Base-by-base conservation (phyloP, 30 jellyfish, hydroid and myxozoan species). In the Pelagia noctiluca region DNA sequence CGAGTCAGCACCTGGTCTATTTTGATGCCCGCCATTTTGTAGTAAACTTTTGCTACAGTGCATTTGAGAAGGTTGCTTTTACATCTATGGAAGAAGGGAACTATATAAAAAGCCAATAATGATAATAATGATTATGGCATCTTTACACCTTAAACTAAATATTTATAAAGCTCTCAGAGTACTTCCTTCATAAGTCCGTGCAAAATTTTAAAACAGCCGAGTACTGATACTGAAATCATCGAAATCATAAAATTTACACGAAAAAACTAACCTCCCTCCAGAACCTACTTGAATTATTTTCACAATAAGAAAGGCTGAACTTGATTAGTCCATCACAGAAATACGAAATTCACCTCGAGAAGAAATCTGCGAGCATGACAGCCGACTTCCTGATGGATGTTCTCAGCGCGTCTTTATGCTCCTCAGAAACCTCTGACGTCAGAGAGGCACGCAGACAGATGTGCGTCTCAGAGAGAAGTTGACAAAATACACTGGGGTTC, bases 401-500 rank as follows among this genome's bases (percentile, higher is more conserved):
- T n/a, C 35, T 57, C 52, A 72, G 70, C 13, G 8, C 61, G 16
- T 54, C 80, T n/a, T 62, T 50, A 23, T 50, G 75, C 1, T 75
- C 84, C 18, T 21, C 34, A 28, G 78, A 12, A n/a, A 50, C 29
- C 13, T 80, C 90, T 19, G 75, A 62, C 19, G 63, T 46, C 84
- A 86, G 50, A 23, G 78, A 86, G 16, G 84, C 21, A 7, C 93
- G 83, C 28, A 74, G 29, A 35, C 86, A 38, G 35, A 88, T 5
- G 30, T 77, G 92, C 3, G 90, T 86, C 48, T 88, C 97, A 77
- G 93, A 26, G 50, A 78, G 34, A 26, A 88, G 63, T 25, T 76
- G 97, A 72, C 71, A 48, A 72, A 82, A 88, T 48, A 88, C 91
- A 33, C 75, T 38, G 13, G 97, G 97, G 64, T 79, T 88, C 3